Percentiles rank a stretch among this genome's conserved stretches.
These are phyloP conservation scores for Drosophila triauraria DNA, from an alignment of 1,140 invertebrate genomes.

Conservation along the genomic window DNA sequence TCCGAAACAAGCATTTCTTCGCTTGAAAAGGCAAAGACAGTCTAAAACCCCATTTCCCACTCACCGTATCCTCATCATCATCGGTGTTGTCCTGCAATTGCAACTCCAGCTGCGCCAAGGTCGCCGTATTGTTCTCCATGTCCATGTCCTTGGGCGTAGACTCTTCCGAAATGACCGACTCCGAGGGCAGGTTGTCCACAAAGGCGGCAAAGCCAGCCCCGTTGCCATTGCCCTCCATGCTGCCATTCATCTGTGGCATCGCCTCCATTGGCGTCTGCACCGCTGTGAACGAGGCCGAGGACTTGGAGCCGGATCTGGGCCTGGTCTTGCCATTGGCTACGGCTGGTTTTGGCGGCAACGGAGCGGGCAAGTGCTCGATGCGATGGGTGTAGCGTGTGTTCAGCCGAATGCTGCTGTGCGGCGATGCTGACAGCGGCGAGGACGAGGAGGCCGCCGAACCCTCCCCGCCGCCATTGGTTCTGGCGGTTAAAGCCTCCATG, in stretches of 20 bases:
- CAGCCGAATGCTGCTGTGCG: conserved; percentile 72
- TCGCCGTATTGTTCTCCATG: conserved; percentile 39
- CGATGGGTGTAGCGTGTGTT: conserved; percentile 75
- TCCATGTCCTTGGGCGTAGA: conserved; percentile 76
- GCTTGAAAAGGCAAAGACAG: not conserved
- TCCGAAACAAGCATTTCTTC: too few species aligned
- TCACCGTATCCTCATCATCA: conserved; percentile 82
- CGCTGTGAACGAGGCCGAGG: conserved; percentile 22
- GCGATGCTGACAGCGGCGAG: conserved; percentile 56
- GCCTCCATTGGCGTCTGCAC: conserved; percentile 9
- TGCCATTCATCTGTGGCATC: not conserved
- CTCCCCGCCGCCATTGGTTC: not conserved
- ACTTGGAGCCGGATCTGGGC: conserved; percentile 23
- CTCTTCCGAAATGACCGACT: conserved; percentile 81
- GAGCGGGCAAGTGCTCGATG: conserved; percentile 61
- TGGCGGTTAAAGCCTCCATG: not conserved
- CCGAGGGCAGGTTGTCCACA: conserved; percentile 77
- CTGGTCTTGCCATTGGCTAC: conserved; percentile 12
- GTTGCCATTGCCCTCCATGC: not conserved
- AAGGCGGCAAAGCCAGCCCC: conserved; percentile 63
- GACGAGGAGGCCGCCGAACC: conserved; percentile 27
- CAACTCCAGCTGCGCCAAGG: conserved; percentile 44
- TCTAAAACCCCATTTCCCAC: conserved; percentile 17
- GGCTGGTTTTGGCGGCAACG: conserved; percentile 13
- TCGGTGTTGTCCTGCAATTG: conserved; percentile 70